Evolutionary conservation across 2,797 vertebrate genomes (phyloP).

Genomic region (Numenius phaeopus): DNA sequence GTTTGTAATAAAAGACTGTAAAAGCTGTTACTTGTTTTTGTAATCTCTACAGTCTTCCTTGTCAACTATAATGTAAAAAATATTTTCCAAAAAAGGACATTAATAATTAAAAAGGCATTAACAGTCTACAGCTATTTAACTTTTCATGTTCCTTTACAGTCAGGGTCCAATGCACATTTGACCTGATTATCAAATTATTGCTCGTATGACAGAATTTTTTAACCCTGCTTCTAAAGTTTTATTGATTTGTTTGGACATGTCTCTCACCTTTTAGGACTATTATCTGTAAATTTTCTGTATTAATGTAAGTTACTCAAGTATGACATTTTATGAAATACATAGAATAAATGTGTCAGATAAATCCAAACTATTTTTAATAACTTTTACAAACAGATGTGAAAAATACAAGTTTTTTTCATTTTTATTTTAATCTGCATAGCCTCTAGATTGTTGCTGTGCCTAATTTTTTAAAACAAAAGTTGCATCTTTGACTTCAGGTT

Average conservation of each 20-base stretch:
- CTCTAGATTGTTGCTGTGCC: rapidly evolving
- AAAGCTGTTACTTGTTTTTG: neutral
- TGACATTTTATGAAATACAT: neutral
- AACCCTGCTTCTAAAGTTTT: neutral
- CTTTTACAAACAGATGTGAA: neutral
- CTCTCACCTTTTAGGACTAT: neutral
- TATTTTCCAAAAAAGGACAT: neutral
- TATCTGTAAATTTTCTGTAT: neutral
- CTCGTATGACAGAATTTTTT: neutral
- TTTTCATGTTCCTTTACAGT: neutral
- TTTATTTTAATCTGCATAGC: neutral
- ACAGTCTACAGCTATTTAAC: neutral
- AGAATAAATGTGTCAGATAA: neutral
- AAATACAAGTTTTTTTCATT: neutral
- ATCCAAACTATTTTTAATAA: neutral
- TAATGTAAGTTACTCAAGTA: neutral
- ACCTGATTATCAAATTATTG: neutral
- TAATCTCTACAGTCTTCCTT: neutral
- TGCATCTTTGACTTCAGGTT: neutral
- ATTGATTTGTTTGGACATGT: neutral
- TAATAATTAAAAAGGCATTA: neutral
- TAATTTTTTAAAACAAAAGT: neutral
- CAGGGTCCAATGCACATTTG: neutral
- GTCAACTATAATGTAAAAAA: neutral
- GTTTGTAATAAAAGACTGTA: neutral